Percentiles rank a stretch among this genome's conserved stretches.
phyloP scores from a whole-genome alignment of 2,113 vertebrate species.

The Phyllostomus hastatus region DNA sequence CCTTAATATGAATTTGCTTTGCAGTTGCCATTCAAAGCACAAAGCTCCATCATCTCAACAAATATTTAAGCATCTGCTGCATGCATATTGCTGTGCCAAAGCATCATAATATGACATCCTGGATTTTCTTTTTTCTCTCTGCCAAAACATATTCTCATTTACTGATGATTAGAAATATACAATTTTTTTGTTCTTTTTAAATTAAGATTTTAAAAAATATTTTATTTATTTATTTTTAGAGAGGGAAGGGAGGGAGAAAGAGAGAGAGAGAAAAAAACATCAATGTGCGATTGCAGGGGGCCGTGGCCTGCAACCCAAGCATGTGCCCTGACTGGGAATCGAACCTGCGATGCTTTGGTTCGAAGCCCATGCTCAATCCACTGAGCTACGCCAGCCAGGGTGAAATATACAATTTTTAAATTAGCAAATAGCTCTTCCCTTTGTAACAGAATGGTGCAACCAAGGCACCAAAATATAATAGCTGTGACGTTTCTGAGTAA shows the following conservation, averaged over 20 bases:
- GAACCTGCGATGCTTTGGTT: no score
- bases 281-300: no score
- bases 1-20: neutral
- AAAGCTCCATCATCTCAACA: constrained; percentile 11
- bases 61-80: neutral
- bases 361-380: no score
- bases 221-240: no score
- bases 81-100: neutral
- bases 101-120: neutral
- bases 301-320: no score
- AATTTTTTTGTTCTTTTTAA: neutral
- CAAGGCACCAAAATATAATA: neutral
- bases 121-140: neutral
- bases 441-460: neutral
- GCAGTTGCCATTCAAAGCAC: neutral
- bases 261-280: no score
- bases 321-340: no score
- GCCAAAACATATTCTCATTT: neutral
- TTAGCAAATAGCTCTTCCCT: neutral
- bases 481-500: neutral
- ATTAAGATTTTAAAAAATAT: no score
- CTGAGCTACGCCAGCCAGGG: no score
- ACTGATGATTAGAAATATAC: constrained; percentile 7
- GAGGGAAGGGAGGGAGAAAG: no score
- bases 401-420: constrained; percentile 9